Percentiles rank a stretch among this genome's conserved stretches.
phyloP scores from a whole-genome alignment of 2,113 vertebrate species.

The Speoplatyrhinus poulsoni region DNA sequence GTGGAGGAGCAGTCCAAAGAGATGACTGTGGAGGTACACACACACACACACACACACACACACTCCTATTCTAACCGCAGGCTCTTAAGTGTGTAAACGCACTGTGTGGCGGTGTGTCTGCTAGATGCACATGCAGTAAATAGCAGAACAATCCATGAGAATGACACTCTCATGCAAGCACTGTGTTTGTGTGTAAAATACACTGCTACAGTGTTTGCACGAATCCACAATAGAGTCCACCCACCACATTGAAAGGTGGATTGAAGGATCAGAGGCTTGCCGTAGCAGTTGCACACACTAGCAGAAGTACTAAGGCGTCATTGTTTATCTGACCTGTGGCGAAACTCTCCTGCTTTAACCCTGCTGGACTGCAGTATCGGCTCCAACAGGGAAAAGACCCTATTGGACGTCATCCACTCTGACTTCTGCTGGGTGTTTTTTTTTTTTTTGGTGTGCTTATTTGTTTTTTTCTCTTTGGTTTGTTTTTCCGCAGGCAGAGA shows the following conservation, averaged over 20 bases:
- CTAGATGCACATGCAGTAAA: too few relatives aligned
- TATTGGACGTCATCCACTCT: slow-evolving; percentile 11
- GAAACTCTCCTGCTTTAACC: too few relatives aligned
- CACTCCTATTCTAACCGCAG: not conserved
- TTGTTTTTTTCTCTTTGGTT: slow-evolving; percentile 42
- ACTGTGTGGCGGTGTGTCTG: too few relatives aligned
- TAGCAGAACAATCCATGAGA: too few relatives aligned
- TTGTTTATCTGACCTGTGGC: too few relatives aligned
- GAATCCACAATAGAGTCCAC: not conserved
- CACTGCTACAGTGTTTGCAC: not conserved
- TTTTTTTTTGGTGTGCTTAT: not conserved
- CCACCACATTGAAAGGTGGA: slow-evolving; percentile 11
- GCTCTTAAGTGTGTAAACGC: too few relatives aligned
- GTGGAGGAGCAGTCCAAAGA: slow-evolving; percentile 97
- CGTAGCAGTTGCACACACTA: too few relatives aligned
- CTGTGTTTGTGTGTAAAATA: not conserved
- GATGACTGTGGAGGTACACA: slow-evolving; percentile 93
- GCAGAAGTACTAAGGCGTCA: too few relatives aligned
- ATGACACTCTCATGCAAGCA: too few relatives aligned
- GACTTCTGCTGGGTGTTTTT: not conserved
- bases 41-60: slow-evolving; percentile 19
- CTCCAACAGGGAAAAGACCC: not conserved
- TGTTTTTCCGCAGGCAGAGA: slow-evolving; percentile 85
- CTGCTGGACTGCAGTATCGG: too few relatives aligned
- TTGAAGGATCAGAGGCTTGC: not conserved